Base-by-base conservation (phyloP, 2,797 vertebrate genomes). In the Hapalemur alaotrensis region DNA sequence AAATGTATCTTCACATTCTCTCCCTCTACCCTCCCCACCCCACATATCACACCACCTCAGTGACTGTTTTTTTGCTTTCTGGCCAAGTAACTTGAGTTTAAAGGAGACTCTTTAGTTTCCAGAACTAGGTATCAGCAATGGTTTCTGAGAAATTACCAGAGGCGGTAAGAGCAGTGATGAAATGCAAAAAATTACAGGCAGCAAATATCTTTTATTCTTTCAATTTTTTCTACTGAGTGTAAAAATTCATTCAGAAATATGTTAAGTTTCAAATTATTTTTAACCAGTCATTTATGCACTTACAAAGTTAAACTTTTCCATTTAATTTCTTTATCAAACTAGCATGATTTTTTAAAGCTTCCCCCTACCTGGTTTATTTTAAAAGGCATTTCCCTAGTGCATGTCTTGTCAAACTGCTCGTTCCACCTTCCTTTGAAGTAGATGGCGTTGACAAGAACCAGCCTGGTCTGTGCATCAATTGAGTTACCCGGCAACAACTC, bases 341-440 rank as follows among this genome's bases (percentile, higher is more conserved):
- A 46, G 38, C 4, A 48, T 3, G n/a, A 41, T 67, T 22, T 78
- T 2, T 50, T 4, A 20, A 72, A 78, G n/a, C 17, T 57, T 2
- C 59, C 13, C 10, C 95, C 46, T 95, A 99, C 99, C 99, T 98
- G 65, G 88, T 97, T 99, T 72, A 99, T 92, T 52, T 98, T 98
- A 84, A 99, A 99, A 1, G 98, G 96, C 98, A 97, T 98, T 95
- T 99, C 98, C 75, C 38, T 92, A 43, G 99, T 99, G 7, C 50
- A 30, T 1, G 69, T 46, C 61, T 97, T 96, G 5, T 98, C 1
- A 65, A 99, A 99, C 2, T 79, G 95, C 12, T 98, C 89, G 88
- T 97, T 97, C 99, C 99, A 99, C 91, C 93, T 99, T 86, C 99
- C 99, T 98, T 99, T 99, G 98, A 99, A 99, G 97, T 99, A 99